Evolutionary conservation across 2,888 invertebrate genomes (phyloP).

Genomic region (Ochropleura plecta): DNA sequence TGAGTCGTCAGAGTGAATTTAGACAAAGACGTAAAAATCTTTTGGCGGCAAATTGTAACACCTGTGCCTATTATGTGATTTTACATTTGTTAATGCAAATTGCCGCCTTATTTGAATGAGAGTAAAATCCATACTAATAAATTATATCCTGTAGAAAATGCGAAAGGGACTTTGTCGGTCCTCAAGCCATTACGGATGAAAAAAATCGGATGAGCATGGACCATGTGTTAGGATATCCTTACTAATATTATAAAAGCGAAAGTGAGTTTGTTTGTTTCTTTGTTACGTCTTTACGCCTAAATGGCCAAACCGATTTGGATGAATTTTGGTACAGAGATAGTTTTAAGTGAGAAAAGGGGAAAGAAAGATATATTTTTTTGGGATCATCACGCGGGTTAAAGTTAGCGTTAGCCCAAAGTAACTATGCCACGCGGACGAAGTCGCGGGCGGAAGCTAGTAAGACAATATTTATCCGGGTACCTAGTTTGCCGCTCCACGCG

Average conservation of each 20-base stretch:
- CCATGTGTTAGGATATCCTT: background rate
- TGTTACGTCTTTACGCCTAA: too few species aligned
- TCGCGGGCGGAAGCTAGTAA: background rate
- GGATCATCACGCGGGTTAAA: too few species aligned
- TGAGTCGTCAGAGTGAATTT: constrained; percentile 22
- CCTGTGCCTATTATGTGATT: background rate
- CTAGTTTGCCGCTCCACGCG: background rate
- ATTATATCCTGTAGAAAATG: background rate
- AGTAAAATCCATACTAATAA: background rate
- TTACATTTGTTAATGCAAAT: constrained; percentile 6
- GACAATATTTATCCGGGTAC: background rate
- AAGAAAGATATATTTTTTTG: too few species aligned
- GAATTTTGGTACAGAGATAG: too few species aligned
- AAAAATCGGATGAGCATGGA: background rate
- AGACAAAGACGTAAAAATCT: constrained; percentile 26
- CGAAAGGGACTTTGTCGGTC: background rate
- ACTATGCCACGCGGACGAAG: too few species aligned
- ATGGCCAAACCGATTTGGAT: too few species aligned
- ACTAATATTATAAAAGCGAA: too few species aligned
- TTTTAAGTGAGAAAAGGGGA: too few species aligned
- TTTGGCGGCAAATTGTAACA: constrained; percentile 31
- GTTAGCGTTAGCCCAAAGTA: too few species aligned
- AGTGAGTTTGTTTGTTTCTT: too few species aligned
- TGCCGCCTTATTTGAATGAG: background rate
- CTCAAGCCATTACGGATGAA: background rate